Percentiles rank a stretch among this genome's conserved stretches.
Conservation (phyloP, 1,140 invertebrate species). For the Zaprionus ornatus region DNA sequence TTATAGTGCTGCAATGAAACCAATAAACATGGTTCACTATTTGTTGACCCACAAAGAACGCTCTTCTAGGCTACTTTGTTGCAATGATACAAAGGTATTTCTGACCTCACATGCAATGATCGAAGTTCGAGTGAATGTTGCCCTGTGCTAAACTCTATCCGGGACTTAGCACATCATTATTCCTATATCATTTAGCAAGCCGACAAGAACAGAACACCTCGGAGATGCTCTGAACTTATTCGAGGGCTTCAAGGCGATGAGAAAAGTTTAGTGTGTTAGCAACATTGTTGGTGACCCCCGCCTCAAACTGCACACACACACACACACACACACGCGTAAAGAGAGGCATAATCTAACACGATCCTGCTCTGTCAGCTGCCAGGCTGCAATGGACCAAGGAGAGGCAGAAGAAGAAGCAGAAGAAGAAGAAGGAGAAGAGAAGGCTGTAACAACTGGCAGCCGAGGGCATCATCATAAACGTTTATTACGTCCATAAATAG, state of each 20-base stretch:
- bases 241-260: constrained; percentile 26
- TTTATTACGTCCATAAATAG: constrained; percentile 78
- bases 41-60: neutral
- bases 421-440: neutral
- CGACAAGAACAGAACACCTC: constrained; percentile 9
- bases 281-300: constrained; percentile 56
- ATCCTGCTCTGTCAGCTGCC: constrained; percentile 15
- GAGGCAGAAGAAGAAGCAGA: constrained; percentile 1
- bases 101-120: neutral
- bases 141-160: neutral
- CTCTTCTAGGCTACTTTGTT: neutral
- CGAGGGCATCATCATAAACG: constrained; percentile 72
- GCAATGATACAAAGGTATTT: neutral
- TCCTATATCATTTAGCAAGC: constrained; percentile 24
- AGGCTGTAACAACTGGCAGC: constrained; percentile 5
- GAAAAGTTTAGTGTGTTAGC: constrained; percentile 50
- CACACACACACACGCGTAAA: constrained; percentile 25
- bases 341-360: constrained; percentile 44
- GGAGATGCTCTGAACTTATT: neutral
- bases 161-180: constrained; percentile 17
- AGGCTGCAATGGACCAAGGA: neutral
- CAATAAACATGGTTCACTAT: neutral
- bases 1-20: neutral
- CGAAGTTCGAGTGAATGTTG: constrained; percentile 26
- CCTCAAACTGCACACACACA: too few species aligned